Evolutionary conservation across 1,140 invertebrate genomes (phyloP), one percentile per base, ranked within the genome.

Genomic region (Zaprionus africanus): DNA sequence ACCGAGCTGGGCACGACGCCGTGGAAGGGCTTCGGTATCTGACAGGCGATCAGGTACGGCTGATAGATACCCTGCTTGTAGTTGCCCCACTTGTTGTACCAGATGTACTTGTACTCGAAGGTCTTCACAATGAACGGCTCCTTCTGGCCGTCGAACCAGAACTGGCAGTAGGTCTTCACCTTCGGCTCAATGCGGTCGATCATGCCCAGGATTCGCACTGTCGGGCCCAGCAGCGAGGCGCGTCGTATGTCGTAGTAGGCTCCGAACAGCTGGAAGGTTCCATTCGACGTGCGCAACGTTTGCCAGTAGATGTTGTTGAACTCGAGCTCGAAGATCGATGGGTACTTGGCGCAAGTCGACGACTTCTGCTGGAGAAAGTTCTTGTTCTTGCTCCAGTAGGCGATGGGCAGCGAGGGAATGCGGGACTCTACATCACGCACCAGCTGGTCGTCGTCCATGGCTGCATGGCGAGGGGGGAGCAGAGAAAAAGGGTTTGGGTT

Each of bases 281-380:
- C 97, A 79, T 98, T 97, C 31, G 94, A 95, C 1, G 96, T 96
- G 70, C 94, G 94, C 78, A 98, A 79, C 12, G 95, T 96, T 92
- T 98, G 97, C 97, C 97, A 98, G 92, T 98, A 98, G 7, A 97
- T 95, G 91, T 98, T 98, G 93, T 98, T 98, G 93, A 97, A 98
- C 91, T 98, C 96, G 60, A 98, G 93, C 76, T 98, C 97, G 90
- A 96, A 97, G 56, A 98, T 95, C 54, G 95, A 97, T 1, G 98
- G 97, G 88, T 97, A 98, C 26, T 94, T 94, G 65, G 96, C 96
- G 92, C 96, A 98, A 65, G 96, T 95, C 72, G 95, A 95, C 87
- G 94, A 96, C 70, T 96, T 95, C 5, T 92, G 92, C 76, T 95
- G 95, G 93, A 96, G 94, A 60, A 93, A 92, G 81, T 97, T 96